Evolutionary conservation across 2,888 invertebrate genomes (phyloP), one percentile per base, ranked within the genome.

Genomic region (Stratiomys singularior): DNA sequence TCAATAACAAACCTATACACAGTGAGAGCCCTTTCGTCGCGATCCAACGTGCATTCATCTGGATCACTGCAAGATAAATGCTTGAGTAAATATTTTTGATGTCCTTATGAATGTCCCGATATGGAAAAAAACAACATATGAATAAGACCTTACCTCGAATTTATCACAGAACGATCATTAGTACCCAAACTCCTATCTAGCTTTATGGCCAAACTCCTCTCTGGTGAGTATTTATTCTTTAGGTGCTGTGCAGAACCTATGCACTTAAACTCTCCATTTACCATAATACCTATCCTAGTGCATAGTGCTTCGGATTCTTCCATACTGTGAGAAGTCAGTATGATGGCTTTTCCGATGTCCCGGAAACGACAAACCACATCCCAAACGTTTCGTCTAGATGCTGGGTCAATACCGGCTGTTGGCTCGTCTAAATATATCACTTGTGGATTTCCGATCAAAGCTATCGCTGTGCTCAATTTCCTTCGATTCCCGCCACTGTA

Each of bases 311-410:
- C 94, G 86, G 94, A 94, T 86, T 95, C 95, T 83, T 92, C 91
- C 92, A 94, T 93, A 85, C 93, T 93, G 85, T 93, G 93, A 72
- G 94, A 94, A 25, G 96, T 94, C 80, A 96, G 89, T 79, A 96
- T 89, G 52, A 96, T 90, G 74, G 93, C 92, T 82, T 90, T 90
- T 0, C 95, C 94, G 4, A 90, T 88, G 76, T 91, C 91, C 58
- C 93, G 89, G 21, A 92, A 89, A 79, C 90, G 89, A 76, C 90
- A 88, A 37, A 95, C 88, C 0, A 92, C 92, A 82, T 93, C 89
- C 96, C 96, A 96, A 37, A 96, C 90, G 80, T 93, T 91, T 78
- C 95, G 89, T 83, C 94, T 91, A 1, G 95, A 93, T 1, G 92
- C 93, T 0, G 94, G 93, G 84, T 96, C 95, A 81, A 86, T 81